Evolutionary conservation across 37 sponge, comb jelly and placozoan genomes (phyloP).

Genomic region (Beroe forskalii): DNA sequence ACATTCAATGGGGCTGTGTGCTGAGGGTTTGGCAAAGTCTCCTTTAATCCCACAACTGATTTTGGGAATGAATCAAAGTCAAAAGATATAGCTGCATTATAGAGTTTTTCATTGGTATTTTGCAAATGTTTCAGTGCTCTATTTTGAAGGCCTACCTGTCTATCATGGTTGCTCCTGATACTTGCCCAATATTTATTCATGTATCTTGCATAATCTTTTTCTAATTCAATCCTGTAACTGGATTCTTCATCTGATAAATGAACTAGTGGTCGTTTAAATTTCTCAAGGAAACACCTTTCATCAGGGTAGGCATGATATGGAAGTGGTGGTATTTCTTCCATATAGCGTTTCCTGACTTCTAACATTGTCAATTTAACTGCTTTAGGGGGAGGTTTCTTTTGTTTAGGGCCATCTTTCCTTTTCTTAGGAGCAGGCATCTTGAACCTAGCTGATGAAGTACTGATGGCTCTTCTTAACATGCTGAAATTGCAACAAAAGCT

Average conservation of each 20-base stretch:
- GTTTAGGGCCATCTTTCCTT: slow-evolving; percentile 17
- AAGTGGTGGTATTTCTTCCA: slow-evolving; percentile 17
- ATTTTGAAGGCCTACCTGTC: not conserved
- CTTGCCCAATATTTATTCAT: not conserved
- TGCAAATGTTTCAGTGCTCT: not conserved
- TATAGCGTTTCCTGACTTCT: slow-evolving; percentile 1
- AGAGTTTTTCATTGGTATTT: not conserved
- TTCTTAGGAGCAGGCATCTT: slow-evolving; percentile 38
- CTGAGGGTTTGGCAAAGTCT: slow-evolving; percentile 3
- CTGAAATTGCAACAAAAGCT: too few relatives aligned
- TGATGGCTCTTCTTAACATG: too few relatives aligned
- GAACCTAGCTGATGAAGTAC: not conserved
- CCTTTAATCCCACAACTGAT: not conserved
- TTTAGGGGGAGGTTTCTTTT: slow-evolving; percentile 6
- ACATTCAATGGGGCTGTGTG: slow-evolving; percentile 1
- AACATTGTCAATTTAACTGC: slow-evolving; percentile 8
- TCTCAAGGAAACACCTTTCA: not conserved
- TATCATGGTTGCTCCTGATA: not conserved
- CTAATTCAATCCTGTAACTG: not conserved
- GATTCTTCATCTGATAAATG: not conserved
- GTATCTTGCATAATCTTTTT: not conserved
- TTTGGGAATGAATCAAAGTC: not conserved
- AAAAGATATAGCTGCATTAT: not conserved
- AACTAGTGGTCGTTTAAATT: not conserved
- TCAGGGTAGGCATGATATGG: not conserved